Evolutionary conservation across 2,113 vertebrate species (phyloP).

Genomic region (Oryzias celebensis): DNA sequence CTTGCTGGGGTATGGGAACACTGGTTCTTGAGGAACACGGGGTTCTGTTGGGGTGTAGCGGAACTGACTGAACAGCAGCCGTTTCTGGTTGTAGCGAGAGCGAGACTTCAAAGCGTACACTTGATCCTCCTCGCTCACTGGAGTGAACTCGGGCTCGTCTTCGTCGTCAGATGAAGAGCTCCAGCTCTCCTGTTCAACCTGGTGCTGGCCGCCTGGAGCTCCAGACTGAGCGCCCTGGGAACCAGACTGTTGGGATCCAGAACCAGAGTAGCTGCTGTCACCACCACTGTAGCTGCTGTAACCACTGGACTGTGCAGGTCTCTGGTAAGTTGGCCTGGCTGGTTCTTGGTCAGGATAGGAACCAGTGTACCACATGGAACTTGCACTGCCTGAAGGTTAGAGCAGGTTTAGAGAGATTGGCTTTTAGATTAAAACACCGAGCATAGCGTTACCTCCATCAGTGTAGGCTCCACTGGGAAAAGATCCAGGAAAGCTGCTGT

Average conservation of each 20-base stretch:
- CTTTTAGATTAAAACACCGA: too few relatives aligned
- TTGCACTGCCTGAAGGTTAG: background rate
- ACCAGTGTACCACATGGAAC: background rate
- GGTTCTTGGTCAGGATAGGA: background rate
- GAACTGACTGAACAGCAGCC: background rate
- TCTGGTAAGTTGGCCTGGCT: background rate
- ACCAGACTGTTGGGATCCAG: background rate
- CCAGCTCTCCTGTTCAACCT: background rate
- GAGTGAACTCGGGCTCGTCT: slow-evolving; percentile 2
- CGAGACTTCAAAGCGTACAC: slow-evolving; percentile 7
- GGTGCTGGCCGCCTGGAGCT: background rate
- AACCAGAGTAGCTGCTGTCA: background rate
- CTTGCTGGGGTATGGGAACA: background rate
- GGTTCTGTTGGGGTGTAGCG: slow-evolving; percentile 7
- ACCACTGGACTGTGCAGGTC: background rate
- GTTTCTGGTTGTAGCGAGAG: background rate
- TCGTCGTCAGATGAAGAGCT: background rate
- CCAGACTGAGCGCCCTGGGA: background rate
- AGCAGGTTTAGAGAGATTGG: background rate
- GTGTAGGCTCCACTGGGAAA: too few relatives aligned
- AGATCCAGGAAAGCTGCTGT: too few relatives aligned
- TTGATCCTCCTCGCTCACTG: slow-evolving; percentile 1
- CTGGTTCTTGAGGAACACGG: background rate
- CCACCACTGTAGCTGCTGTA: too few relatives aligned
- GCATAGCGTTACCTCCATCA: too few relatives aligned